A percentile compares a stretch with the other conserved stretches of the same genome.
Evolutionary conservation across 2,113 vertebrate genomes (phyloP).

Genomic region (Pseudolaguvia tuberculata): DNA sequence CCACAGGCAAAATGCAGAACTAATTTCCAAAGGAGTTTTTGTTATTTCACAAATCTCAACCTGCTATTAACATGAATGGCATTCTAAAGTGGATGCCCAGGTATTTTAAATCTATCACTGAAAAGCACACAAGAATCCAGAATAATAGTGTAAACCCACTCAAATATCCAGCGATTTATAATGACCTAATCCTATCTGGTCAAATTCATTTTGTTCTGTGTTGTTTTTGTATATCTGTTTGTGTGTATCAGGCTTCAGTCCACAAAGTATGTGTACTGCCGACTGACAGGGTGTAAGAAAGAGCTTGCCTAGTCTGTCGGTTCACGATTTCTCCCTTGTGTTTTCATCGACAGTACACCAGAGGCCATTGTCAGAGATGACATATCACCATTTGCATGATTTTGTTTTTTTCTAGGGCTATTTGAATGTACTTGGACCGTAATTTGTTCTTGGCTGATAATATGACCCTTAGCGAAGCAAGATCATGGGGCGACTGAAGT

Average conservation of each 20-base stretch:
- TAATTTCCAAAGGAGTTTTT: slow-evolving; percentile 44
- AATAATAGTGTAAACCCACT: slow-evolving; percentile 21
- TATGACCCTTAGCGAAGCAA: slow-evolving; percentile 52
- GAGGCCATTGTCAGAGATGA: slow-evolving; percentile 50
- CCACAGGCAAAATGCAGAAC: slow-evolving; percentile 47
- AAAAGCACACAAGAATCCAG: not conserved
- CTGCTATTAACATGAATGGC: slow-evolving; percentile 41
- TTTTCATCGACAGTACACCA: slow-evolving; percentile 45
- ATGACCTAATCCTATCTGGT: slow-evolving; percentile 13
- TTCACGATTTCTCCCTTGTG: slow-evolving; percentile 43
- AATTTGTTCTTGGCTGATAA: slow-evolving; percentile 53
- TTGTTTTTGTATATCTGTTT: not conserved
- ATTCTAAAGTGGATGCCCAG: slow-evolving; percentile 36
- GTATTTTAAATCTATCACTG: slow-evolving; percentile 34
- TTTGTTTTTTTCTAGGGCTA: slow-evolving; percentile 34
- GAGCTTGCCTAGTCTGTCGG: slow-evolving; percentile 42
- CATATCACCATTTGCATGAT: slow-evolving; percentile 43
- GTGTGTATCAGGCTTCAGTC: slow-evolving; percentile 17
- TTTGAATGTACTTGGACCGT: slow-evolving; percentile 51
- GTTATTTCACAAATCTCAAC: slow-evolving; percentile 41
- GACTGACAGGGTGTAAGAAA: slow-evolving; percentile 33
- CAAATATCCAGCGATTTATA: slow-evolving; percentile 3
- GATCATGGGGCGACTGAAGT: slow-evolving; percentile 52
- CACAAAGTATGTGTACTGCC: slow-evolving; percentile 30
- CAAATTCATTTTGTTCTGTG: not conserved